Percentiles rank a stretch among this genome's conserved stretches.
These are phyloP conservation scores for Torymus aiolomorphi DNA, from an alignment of 2,888 invertebrate species.

Conservation along the genomic window DNA sequence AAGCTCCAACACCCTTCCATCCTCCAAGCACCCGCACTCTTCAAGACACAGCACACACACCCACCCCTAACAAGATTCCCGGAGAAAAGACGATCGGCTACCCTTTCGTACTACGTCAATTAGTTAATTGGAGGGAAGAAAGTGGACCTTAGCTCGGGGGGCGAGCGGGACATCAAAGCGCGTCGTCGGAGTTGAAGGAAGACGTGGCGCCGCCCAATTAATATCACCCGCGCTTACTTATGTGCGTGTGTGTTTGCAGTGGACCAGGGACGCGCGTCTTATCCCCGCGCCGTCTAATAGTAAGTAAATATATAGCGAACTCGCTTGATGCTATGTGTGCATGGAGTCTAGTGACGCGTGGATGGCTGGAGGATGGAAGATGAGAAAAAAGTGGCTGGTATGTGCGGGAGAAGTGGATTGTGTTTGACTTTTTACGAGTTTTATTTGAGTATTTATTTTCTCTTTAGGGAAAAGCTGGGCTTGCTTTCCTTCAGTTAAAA, in stretches of 20 bases:
- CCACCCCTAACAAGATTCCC: slow-evolving; percentile 34
- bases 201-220: slow-evolving; percentile 72
- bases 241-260: slow-evolving; percentile 67
- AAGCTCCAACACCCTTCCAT: too few species aligned
- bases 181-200: slow-evolving; percentile 17
- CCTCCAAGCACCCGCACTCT: too few species aligned
- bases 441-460: too few species aligned
- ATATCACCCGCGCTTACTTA: slow-evolving; percentile 60
- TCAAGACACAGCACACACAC: not conserved
- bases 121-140: slow-evolving; percentile 52
- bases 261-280: slow-evolving; percentile 64
- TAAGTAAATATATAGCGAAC: slow-evolving; percentile 66
- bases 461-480: too few species aligned
- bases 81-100: slow-evolving; percentile 3
- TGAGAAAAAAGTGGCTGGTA: too few species aligned
- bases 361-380: too few species aligned
- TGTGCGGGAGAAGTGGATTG: too few species aligned
- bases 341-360: too few species aligned
- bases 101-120: slow-evolving; percentile 49
- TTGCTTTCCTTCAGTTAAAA: too few species aligned
- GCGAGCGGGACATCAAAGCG: slow-evolving; percentile 52
- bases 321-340: slow-evolving; percentile 22
- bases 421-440: too few species aligned
- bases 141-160: slow-evolving; percentile 25
- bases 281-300: slow-evolving; percentile 67